These are phyloP conservation scores for Macropodus opercularis DNA, from an alignment of 2,797 vertebrate species.

Conservation along the genomic window DNA sequence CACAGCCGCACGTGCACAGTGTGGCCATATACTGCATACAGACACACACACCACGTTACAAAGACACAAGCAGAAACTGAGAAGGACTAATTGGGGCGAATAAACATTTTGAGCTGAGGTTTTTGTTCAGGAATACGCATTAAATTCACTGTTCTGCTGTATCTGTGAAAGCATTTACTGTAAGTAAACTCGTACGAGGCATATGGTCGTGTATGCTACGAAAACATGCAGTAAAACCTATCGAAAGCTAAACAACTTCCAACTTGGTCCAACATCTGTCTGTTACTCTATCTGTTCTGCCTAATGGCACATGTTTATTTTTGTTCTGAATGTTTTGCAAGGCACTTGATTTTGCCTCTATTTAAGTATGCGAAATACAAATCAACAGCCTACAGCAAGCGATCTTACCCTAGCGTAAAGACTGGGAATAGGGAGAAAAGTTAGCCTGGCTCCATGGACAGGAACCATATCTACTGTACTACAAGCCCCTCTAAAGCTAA, in stretches of 20 bases:
- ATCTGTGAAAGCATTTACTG: conserved; percentile 29
- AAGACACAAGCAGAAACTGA: conserved; percentile 28
- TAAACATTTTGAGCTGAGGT: conserved; percentile 31
- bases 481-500: not conserved
- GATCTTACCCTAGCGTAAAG: not conserved
- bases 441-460: not conserved
- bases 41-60: conserved; percentile 9
- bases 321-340: not conserved
- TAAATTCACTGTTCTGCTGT: conserved; percentile 14
- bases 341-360: not conserved
- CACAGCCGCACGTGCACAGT: conserved; percentile 25
- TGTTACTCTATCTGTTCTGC: not conserved
- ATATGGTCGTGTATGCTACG: not conserved
- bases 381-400: not conserved
- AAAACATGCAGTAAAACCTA: not conserved
- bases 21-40: conserved; percentile 2
- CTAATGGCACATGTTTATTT: conserved; percentile 1
- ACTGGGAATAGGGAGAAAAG: not conserved
- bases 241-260: not conserved
- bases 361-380: not conserved
- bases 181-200: conserved; percentile 7
- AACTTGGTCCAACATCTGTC: not conserved
- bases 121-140: conserved; percentile 8
- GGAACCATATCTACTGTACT: not conserved
- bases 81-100: conserved; percentile 58